Base-by-base conservation (phyloP, 2,888 invertebrate species). In the Drosophila macrospina region DNA sequence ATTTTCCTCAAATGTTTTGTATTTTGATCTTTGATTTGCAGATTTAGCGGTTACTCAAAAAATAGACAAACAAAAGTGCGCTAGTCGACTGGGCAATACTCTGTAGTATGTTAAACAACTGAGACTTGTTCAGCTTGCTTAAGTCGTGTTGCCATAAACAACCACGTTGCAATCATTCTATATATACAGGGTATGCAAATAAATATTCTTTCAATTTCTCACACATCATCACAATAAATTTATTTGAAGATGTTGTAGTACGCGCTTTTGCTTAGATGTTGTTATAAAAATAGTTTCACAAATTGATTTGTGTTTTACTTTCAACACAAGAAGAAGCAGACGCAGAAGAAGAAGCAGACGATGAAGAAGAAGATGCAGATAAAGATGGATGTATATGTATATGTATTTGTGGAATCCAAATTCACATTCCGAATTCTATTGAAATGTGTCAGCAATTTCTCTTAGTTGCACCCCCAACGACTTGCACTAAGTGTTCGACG, bases 201-300 rank as follows among this genome's bases (percentile, higher is more conserved):
- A 59, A 62, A 68, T 69, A 50, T 65, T 74, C 70, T 67, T 69
- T 70, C 59, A 57, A 80, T 83, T 86, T 86, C 72, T 82, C 82
- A 64, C 82, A 88, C 82, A 80, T 88, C 73, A 70, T 80, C 68
- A 56, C 42, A 76, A 65, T 74, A 63, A 80, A 86, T 88, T 86
- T 81, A 78, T 65, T 65, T 69, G 55, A 81, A 74, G 65, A 66
- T 72, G 55, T 74, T 65, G 67, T 78, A 67, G 67, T 81, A 63
- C 37, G 41, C 16, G 45, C 41, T 30, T 55, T 41, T 55, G 45
- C 62, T 42, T 39, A 26, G 44, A 57, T 66, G 30, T 64, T 61
- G 63, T 48, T 88, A 80, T 74, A 88, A 80, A 83, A 88, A 84
- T 88, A 86, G 87, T 82, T 75, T 61, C 24, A 71, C 65, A 80